phyloP scores from a whole-genome alignment of 1,140 invertebrate species.

The Xylocopa sonorina region DNA sequence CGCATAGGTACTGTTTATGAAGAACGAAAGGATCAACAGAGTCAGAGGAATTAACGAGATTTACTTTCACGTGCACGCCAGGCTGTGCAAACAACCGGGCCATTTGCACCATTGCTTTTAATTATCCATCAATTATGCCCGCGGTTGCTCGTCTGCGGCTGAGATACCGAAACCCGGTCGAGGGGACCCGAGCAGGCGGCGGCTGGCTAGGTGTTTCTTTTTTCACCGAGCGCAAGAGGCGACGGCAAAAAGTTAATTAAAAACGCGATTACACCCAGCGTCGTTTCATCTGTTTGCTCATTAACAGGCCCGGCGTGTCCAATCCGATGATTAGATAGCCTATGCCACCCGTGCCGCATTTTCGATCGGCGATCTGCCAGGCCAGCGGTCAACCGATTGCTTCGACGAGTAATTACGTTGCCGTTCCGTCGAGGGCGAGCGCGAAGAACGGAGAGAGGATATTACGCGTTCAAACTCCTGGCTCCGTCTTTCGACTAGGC shows the following conservation, averaged over 20 bases:
- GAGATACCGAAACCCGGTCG: background rate
- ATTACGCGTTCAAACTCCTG: no score
- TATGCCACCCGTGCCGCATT: constrained; percentile 55
- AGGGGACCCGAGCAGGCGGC: background rate
- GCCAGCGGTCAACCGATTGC: constrained; percentile 50
- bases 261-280: constrained; percentile 60
- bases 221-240: constrained; percentile 12
- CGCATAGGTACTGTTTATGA: background rate
- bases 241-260: constrained; percentile 71
- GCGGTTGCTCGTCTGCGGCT: background rate
- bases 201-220: no score
- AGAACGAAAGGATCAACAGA: background rate
- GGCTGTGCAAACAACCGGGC: background rate
- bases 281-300: constrained; percentile 64
- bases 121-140: background rate
- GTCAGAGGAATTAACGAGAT: background rate
- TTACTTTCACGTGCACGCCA: background rate
- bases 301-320: constrained; percentile 66
- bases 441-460: background rate
- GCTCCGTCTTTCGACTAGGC: constrained; percentile 39
- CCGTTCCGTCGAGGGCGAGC: background rate
- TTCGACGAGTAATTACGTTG: constrained; percentile 60
- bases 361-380: constrained; percentile 55
- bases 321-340: constrained; percentile 67
- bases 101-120: background rate